A percentile compares a stretch with the other conserved stretches of the same genome.
Conservation (phyloP, 2,888 invertebrate species). For the Eupithecia pulchellata region DNA sequence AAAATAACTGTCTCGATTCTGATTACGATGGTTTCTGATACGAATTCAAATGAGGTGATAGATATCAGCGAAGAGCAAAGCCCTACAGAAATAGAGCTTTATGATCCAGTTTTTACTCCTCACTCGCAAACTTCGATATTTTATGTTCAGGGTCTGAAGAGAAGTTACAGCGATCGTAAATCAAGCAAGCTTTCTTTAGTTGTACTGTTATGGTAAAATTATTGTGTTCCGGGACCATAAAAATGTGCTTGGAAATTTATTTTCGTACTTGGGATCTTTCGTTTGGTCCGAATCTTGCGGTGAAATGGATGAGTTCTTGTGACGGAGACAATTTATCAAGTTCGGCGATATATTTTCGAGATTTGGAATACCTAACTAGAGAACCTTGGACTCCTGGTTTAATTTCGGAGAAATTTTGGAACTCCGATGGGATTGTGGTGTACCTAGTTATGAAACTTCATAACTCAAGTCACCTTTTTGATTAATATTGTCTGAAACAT, state of each 20-base stretch:
- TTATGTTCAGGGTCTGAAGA: slow-evolving; percentile 30
- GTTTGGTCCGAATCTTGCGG: slow-evolving; percentile 2
- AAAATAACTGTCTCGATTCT: slow-evolving; percentile 27
- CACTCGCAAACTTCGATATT: slow-evolving; percentile 28
- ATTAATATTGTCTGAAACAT: slow-evolving; percentile 17
- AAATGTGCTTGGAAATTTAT: slow-evolving; percentile 27
- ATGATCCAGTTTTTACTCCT: slow-evolving; percentile 20
- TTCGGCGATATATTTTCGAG: background rate
- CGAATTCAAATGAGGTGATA: slow-evolving; percentile 27
- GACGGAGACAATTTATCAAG: background rate
- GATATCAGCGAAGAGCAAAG: slow-evolving; percentile 4
- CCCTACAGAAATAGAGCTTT: slow-evolving; percentile 15
- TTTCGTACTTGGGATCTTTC: slow-evolving; percentile 25
- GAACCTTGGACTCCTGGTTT: background rate
- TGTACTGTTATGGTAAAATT: slow-evolving; percentile 36
- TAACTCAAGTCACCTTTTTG: slow-evolving; percentile 31
- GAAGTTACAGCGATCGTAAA: slow-evolving; percentile 34
- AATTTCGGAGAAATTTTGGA: background rate
- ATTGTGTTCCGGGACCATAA: slow-evolving; percentile 34
- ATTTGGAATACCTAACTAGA: background rate
- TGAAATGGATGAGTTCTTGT: background rate
- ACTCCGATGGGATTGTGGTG: slow-evolving; percentile 12
- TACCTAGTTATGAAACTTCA: slow-evolving; percentile 19
- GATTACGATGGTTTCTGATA: slow-evolving; percentile 24
- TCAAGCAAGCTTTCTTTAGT: slow-evolving; percentile 34